These are phyloP conservation scores for Aegotheles bennettii DNA, from an alignment of 2,113 vertebrate genomes.

Conservation along the genomic window DNA sequence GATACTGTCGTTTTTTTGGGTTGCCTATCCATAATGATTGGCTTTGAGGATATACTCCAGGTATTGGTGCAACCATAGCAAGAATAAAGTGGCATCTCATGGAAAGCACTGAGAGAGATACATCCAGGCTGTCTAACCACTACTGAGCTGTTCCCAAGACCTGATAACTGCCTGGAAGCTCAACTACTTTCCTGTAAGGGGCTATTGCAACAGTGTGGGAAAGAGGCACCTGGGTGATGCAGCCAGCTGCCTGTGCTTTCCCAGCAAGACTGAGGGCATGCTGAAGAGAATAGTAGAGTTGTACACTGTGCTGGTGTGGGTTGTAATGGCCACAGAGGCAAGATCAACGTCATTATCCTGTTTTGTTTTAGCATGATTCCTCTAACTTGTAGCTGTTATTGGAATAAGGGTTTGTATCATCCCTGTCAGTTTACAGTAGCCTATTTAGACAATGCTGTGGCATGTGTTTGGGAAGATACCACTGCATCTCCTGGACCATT, in stretches of 20 bases:
- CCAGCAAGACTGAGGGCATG: neutral
- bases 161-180: neutral
- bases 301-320: too few relatives aligned
- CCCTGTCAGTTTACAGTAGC: neutral
- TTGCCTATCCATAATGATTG: neutral
- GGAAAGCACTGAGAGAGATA: neutral
- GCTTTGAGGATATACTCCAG: neutral
- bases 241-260: neutral
- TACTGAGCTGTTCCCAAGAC: neutral
- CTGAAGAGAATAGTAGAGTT: neutral
- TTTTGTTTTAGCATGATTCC: neutral
- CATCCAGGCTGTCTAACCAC: neutral
- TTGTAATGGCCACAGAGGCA: neutral
- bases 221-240: neutral
- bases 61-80: neutral
- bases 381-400: neutral
- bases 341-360: neutral
- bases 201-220: neutral
- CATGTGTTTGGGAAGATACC: neutral
- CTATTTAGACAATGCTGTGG: neutral
- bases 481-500: neutral
- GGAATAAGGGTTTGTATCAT: neutral
- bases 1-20: rapidly evolving
- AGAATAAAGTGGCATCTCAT: neutral
- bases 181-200: neutral